phyloP scores from a whole-genome alignment of 2,113 vertebrate species.

The Lamprologus sp. region DNA sequence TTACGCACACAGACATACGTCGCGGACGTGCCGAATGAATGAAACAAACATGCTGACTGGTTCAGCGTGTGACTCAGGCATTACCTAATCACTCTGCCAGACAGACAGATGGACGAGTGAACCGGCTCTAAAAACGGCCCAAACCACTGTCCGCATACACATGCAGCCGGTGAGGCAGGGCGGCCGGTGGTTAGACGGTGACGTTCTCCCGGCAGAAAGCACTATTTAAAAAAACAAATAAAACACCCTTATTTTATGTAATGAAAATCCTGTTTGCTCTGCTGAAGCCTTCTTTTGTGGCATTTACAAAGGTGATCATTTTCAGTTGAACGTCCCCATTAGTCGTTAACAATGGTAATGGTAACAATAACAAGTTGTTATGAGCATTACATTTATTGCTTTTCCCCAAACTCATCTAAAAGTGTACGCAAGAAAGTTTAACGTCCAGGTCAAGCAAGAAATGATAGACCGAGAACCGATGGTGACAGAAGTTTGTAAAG shows the following conservation, averaged over 20 bases:
- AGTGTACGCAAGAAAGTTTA: neutral
- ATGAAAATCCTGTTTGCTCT: slow-evolving; percentile 13
- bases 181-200: slow-evolving; percentile 14
- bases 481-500: neutral
- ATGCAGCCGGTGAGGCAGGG: neutral
- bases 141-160: neutral
- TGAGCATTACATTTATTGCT: neutral
- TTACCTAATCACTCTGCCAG: slow-evolving; percentile 24
- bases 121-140: slow-evolving; percentile 22
- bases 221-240: slow-evolving; percentile 6
- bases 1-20: neutral
- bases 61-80: slow-evolving; percentile 21
- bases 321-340: neutral
- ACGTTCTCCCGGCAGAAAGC: neutral
- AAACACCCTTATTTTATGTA: neutral
- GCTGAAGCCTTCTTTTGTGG: slow-evolving; percentile 6
- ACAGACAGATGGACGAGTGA: slow-evolving; percentile 37
- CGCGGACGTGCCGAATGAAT: neutral
- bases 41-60: neutral
- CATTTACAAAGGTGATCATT: slow-evolving; percentile 20
- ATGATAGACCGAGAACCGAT: neutral
- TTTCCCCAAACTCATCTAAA: neutral
- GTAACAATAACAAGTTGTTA: neutral
- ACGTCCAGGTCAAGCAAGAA: neutral
- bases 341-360: no score